A percentile compares a stretch with the other conserved stretches of the same genome.
phyloP scores from a whole-genome alignment of 1,140 invertebrate genomes.

The Trachymyrmex cornetzi region DNA sequence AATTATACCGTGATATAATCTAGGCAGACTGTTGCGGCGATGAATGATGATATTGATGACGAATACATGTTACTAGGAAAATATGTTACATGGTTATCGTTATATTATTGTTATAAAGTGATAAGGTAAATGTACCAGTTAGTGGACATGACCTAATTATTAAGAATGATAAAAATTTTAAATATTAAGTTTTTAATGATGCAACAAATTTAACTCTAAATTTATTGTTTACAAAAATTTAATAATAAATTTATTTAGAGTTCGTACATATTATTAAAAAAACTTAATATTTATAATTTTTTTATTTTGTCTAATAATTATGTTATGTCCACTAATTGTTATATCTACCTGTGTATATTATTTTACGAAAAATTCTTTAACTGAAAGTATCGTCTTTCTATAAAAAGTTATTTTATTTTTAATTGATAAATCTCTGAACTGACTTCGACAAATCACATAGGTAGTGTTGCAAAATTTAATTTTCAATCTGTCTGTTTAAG shows the following conservation, averaged over 20 bases:
- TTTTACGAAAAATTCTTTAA: background rate
- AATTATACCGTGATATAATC: constrained; percentile 54
- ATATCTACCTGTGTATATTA: background rate
- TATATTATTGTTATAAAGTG: background rate
- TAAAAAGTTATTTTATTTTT: constrained; percentile 6
- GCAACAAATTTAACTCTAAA: no score
- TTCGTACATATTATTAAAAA: no score
- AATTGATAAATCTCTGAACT: background rate
- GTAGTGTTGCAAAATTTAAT: background rate
- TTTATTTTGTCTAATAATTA: no score
- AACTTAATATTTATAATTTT: no score
- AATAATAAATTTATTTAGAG: no score
- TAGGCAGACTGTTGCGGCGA: constrained; percentile 29
- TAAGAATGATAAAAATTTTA: no score
- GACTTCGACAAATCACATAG: background rate
- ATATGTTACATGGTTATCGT: background rate
- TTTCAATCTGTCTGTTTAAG: background rate
- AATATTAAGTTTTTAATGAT: no score
- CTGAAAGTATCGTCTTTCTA: background rate
- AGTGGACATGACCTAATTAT: no score
- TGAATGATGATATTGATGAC: constrained; percentile 32
- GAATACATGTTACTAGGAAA: constrained; percentile 27
- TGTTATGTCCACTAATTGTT: no score
- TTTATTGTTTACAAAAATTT: no score
- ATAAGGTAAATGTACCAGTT: no score